Conservation (phyloP, 2,113 vertebrate species). For the Ptyas mucosa region DNA sequence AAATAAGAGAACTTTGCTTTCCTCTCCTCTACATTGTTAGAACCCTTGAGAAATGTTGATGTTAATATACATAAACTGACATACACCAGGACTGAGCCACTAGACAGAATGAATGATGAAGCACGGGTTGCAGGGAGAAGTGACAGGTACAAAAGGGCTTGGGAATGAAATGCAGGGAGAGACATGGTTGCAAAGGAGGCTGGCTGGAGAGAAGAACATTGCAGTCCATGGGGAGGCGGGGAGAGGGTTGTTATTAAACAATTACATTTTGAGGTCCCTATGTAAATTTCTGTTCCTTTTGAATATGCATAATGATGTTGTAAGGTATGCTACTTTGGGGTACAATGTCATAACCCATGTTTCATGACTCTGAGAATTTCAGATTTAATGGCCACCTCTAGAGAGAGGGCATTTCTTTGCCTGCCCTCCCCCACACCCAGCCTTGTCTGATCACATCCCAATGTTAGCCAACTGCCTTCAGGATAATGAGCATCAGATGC, state of each 20-base stretch:
- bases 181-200: not conserved
- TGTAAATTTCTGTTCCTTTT: not conserved
- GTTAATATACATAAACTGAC: not conserved
- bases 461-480: not conserved
- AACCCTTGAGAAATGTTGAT: not conserved
- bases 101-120: not conserved
- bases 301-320: not conserved
- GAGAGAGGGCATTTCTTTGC: not conserved
- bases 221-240: not conserved
- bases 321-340: not conserved
- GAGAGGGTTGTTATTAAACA: not conserved
- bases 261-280: not conserved
- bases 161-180: not conserved
- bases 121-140: not conserved
- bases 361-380: not conserved
- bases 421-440: accelerated
- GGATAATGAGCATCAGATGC: not conserved
- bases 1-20: not conserved
- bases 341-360: not conserved
- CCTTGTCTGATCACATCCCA: not conserved
- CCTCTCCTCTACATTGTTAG: not conserved
- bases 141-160: not conserved
- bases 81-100: not conserved
- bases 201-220: not conserved
- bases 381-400: not conserved